These are phyloP conservation scores for Mungos mungo DNA, from an alignment of 2,113 vertebrate species.

Conservation along the genomic window DNA sequence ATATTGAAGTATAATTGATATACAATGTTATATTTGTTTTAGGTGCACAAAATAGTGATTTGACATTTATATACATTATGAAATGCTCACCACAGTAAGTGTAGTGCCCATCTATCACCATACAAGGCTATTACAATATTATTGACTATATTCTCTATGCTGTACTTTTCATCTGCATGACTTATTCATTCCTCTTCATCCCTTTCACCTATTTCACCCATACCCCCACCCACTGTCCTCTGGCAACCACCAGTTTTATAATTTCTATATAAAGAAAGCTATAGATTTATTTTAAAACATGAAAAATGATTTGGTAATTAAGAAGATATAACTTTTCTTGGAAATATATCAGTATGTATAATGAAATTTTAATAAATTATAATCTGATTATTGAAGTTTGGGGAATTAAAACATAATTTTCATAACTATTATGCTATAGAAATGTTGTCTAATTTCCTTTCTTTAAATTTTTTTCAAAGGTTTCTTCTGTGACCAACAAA, in stretches of 20 bases:
- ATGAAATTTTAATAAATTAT: neutral
- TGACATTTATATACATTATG: neutral
- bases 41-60: neutral
- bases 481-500: conserved; percentile 3
- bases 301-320: conserved; percentile 30
- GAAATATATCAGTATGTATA: neutral
- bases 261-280: neutral
- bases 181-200: neutral
- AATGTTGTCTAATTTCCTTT: conserved; percentile 19
- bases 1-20: neutral
- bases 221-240: neutral
- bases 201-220: neutral
- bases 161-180: neutral
- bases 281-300: neutral
- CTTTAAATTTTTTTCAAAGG: neutral
- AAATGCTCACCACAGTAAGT: neutral
- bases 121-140: neutral
- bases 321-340: neutral
- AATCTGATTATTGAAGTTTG: neutral
- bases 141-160: neutral
- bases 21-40: neutral
- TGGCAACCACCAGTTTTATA: neutral
- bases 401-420: conserved; percentile 9
- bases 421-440: neutral
- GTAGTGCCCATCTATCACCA: neutral